phyloP scores from a whole-genome alignment of 1,140 invertebrate genomes.

The Carcinoscorpius rotundicauda region DNA sequence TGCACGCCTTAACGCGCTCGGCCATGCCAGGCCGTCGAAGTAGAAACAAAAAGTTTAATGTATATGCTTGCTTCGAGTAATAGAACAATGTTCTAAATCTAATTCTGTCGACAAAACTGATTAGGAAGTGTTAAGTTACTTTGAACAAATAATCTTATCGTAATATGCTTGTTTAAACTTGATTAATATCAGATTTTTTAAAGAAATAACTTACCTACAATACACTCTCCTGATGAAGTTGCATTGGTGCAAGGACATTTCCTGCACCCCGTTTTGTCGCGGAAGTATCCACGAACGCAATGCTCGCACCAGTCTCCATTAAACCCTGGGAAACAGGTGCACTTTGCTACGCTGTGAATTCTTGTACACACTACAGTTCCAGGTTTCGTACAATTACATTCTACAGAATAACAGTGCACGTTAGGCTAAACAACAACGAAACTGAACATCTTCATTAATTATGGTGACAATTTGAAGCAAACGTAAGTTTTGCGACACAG shows the following conservation, averaged over 20 bases:
- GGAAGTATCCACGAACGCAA: constrained; percentile 19
- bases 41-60: not conserved
- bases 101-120: not conserved
- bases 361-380: constrained; percentile 20
- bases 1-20: too few relatives aligned
- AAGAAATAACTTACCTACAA: constrained; percentile 12
- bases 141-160: constrained; percentile 1
- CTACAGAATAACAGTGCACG: not conserved
- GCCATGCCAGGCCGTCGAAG: not conserved
- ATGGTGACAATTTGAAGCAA: too few relatives aligned
- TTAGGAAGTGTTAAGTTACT: not conserved
- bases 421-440: too few relatives aligned
- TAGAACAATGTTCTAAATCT: not conserved
- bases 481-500: too few relatives aligned
- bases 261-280: constrained; percentile 15
- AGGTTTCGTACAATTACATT: constrained; percentile 20
- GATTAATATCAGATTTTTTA: not conserved
- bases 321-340: constrained; percentile 19
- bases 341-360: constrained; percentile 14
- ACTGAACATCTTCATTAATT: too few relatives aligned
- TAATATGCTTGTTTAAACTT: not conserved
- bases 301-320: constrained; percentile 19
- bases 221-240: constrained; percentile 21
- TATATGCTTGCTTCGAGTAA: not conserved
- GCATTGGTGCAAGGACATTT: constrained; percentile 19